Percentiles rank a stretch among this genome's conserved stretches.
These are phyloP conservation scores for Acheta domesticus DNA, from an alignment of 2,888 invertebrate species.

Conservation along the genomic window DNA sequence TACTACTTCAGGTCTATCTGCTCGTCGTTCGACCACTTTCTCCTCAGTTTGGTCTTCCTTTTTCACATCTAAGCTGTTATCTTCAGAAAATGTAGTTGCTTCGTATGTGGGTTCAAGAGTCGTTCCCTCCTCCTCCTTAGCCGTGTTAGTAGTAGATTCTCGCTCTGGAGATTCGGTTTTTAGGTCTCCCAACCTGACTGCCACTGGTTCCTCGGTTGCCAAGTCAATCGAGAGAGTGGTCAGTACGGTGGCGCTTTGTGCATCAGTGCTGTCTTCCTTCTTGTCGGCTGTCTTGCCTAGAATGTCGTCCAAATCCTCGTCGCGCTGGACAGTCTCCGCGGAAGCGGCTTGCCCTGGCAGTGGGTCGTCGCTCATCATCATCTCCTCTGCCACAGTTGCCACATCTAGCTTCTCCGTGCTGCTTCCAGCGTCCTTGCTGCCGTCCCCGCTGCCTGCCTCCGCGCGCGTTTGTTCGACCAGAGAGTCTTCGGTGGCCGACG, in stretches of 20 bases:
- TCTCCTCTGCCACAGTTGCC: neutral
- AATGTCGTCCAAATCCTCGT: neutral
- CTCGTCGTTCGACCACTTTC: neutral
- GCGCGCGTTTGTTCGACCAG: neutral
- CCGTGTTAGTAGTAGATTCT: neutral
- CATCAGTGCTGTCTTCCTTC: neutral
- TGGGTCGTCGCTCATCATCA: neutral
- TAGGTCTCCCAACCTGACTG: neutral
- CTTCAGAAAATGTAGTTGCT: neutral
- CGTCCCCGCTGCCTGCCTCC: neutral
- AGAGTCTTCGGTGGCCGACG: neutral
- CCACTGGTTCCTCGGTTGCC: neutral
- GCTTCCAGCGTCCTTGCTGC: neutral
- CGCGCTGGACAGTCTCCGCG: neutral
- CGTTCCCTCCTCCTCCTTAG: neutral
- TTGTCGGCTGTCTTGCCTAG: neutral
- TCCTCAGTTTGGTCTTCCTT: neutral
- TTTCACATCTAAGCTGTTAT: neutral
- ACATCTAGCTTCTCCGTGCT: neutral
- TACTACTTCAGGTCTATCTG: neutral
- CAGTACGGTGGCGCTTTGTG: neutral
- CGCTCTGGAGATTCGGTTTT: neutral
- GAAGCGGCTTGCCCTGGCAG: neutral
- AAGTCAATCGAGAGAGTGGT: neutral
- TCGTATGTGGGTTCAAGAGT: neutral